Evolutionary conservation across 1,140 invertebrate genomes (phyloP), one percentile per base, ranked within the genome.

Genomic region (Harlomillsia oculata): DNA sequence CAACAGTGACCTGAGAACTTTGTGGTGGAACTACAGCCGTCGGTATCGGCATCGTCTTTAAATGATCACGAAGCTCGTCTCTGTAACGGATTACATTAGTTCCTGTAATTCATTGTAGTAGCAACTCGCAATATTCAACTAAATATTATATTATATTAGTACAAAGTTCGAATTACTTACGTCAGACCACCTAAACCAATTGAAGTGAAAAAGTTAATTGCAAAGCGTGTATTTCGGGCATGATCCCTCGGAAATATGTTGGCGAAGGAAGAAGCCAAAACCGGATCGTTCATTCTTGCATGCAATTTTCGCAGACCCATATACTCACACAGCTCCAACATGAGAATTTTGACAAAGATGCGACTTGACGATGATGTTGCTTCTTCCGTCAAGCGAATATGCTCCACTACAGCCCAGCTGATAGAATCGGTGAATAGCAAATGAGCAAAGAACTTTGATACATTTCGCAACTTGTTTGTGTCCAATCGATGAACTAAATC

Each of bases 121-220:
- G 1, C 48, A 23, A 23, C 37, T 44, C 16, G 32, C 18, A 20
- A 46, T 21, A 29, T 28, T 4, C 32, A 50, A 40, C 20, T 20
- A 40, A 1, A 21, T 32, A 34, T 16, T 50, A 50, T 3, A 37
- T 50, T 45, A 21, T 45, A 20, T n/a, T n/a, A n/a, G n/a, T n/a
- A n/a, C n/a, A n/a, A 44, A 26, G 3, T 18, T 32, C 23, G 28
- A 46, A 46, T 44, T 21, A 75, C 77, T 77, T 73, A 81, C 74
- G 96, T 99, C 0, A 99, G 72, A 1, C 93, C 94, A 53, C 95
- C 96, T 18, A 99, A 76, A 65, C 95, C 96, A 71, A 98, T 98
- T 1, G 93, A 92, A 0, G 96, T 99, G 69, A 99, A 99, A 72
- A 98, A 99, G 69, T 99, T 99, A 41, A 99, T 99, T 0, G 96